Conservation (phyloP, 2,113 vertebrate species). For the Philantomba maxwellii region DNA sequence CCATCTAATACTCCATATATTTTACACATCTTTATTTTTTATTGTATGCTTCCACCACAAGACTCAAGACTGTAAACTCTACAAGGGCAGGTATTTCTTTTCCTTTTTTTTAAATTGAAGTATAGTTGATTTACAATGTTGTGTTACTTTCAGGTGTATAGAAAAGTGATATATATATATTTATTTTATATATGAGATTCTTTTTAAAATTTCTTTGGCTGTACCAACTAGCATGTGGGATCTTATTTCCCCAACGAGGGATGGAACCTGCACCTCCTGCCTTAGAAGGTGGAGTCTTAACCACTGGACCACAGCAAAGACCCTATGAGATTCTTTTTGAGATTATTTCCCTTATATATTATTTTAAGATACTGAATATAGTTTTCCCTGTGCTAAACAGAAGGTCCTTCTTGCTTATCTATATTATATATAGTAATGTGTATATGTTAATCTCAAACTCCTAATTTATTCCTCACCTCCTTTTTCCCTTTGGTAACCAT, state of each 20-base stretch:
- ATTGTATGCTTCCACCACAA: neutral
- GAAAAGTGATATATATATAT: neutral
- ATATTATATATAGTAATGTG: neutral
- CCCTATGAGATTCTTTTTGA: neutral
- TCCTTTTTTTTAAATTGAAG: neutral
- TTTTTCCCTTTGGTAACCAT: neutral
- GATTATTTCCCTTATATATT: neutral
- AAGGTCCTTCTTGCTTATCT: neutral
- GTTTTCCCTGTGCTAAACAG: neutral
- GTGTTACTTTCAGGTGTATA: neutral
- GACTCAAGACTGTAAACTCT: neutral
- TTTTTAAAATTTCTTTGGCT: neutral
- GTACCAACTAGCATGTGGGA: neutral
- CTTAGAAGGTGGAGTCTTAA: neutral
- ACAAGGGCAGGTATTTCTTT: neutral
- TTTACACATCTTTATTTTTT: neutral
- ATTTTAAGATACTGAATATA: neutral
- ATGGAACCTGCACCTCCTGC: neutral
- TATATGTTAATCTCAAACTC: neutral
- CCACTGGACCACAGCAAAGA: neutral
- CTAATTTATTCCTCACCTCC: neutral
- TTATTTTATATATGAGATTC: neutral
- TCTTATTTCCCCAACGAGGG: neutral
- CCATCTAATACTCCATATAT: neutral
- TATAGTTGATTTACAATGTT: neutral